These are phyloP conservation scores for Mormyrops attenuatus DNA, from an alignment of 2,797 vertebrate genomes.

Conservation along the genomic window DNA sequence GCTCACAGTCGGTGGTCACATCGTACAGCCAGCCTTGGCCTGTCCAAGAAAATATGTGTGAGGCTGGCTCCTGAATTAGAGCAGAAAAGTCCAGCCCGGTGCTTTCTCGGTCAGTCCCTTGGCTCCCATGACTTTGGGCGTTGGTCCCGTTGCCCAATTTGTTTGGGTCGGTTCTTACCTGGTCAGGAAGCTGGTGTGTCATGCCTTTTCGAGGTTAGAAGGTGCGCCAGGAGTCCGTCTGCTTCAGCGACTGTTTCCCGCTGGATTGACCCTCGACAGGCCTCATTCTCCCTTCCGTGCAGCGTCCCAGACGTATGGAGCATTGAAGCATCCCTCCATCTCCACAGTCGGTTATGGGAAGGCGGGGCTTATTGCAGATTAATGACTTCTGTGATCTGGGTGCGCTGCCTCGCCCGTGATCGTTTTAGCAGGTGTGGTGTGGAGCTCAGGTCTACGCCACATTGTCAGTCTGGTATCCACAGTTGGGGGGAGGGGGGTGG, in stretches of 20 bases:
- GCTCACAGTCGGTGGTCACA: not conserved
- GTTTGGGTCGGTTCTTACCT: not conserved
- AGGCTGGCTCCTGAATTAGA: not conserved
- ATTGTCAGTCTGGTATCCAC: not conserved
- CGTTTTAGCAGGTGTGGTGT: conserved; percentile 58
- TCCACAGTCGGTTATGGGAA: not conserved
- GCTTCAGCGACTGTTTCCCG: not conserved
- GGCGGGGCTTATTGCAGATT: conserved; percentile 24
- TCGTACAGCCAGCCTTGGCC: not conserved
- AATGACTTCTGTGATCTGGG: conserved; percentile 27
- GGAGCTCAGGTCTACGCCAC: conserved; percentile 30
- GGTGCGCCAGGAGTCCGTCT: not conserved
- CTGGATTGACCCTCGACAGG: not conserved
- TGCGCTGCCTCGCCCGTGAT: conserved; percentile 33
- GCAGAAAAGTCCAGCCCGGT: not conserved
- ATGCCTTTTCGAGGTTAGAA: not conserved
- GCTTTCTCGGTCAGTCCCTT: not conserved
- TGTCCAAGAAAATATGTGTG: not conserved
- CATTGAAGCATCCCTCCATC: not conserved
- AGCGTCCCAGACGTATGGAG: not conserved
- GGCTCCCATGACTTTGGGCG: not conserved
- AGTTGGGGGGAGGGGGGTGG: not conserved
- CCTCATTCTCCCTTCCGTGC: not conserved
- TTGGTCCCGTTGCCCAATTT: not conserved
- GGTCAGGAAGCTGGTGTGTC: not conserved